These are phyloP conservation scores for Aethina tumida DNA, from an alignment of 1,140 invertebrate species.

Conservation along the genomic window DNA sequence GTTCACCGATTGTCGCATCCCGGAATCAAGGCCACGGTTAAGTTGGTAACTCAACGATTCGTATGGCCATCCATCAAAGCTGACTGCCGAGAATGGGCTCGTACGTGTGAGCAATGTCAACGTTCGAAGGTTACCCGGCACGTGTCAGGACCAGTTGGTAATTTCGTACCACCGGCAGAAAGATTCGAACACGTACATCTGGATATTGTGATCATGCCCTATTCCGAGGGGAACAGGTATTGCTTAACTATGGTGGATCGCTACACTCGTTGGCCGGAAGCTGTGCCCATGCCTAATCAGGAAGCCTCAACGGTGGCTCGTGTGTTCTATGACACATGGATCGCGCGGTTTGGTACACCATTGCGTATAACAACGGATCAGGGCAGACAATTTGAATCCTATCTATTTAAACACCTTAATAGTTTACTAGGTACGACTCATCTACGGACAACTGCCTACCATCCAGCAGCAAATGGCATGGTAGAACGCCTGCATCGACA, in stretches of 20 bases:
- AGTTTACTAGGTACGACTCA: slow-evolving; percentile 16
- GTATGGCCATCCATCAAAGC: slow-evolving; percentile 23
- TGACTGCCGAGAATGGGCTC: slow-evolving; percentile 20
- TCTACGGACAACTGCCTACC: slow-evolving; percentile 7
- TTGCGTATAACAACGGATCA: slow-evolving; percentile 35
- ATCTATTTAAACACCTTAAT: slow-evolving; percentile 22
- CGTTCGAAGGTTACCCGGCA: slow-evolving; percentile 25
- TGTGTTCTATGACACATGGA: slow-evolving; percentile 27
- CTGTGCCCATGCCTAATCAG: slow-evolving; percentile 28
- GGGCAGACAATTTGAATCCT: slow-evolving; percentile 34
- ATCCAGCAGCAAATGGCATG: slow-evolving; percentile 23
- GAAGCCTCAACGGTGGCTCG: slow-evolving; percentile 30
- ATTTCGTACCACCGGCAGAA: slow-evolving; percentile 15
- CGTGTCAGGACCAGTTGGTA: slow-evolving; percentile 14
- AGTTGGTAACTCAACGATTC: slow-evolving; percentile 16
- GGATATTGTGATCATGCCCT: slow-evolving; percentile 33
- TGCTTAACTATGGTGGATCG: slow-evolving; percentile 35
- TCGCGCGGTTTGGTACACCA: slow-evolving; percentile 35
- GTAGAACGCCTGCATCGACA: slow-evolving; percentile 21
- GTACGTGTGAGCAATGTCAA: slow-evolving; percentile 25
- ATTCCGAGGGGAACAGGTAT: slow-evolving; percentile 28
- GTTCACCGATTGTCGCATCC: slow-evolving; percentile 20
- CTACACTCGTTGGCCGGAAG: slow-evolving; percentile 38
- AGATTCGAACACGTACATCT: slow-evolving; percentile 28
- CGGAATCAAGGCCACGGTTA: slow-evolving; percentile 16